Base-by-base conservation (phyloP, 1,140 invertebrate species). In the Caerostris darwini region DNA sequence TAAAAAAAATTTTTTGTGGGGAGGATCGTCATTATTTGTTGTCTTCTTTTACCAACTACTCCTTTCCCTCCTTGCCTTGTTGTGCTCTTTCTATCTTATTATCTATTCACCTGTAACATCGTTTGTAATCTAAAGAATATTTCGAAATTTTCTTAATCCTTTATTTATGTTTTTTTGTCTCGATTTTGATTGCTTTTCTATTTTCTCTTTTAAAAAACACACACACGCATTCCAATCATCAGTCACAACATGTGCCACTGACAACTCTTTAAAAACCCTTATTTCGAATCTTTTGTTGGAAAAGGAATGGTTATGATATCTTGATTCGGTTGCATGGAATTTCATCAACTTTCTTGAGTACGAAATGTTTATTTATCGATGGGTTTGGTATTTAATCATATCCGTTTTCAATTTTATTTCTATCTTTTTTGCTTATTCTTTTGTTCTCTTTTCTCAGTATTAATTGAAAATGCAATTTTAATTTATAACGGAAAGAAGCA, bases 81-180 rank as follows among this genome's bases (percentile, higher is more conserved):
- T 56, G 7, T 12, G 7, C 50, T 17, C 34, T 7, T 92, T 92
- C n/a, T 14, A 64, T 14, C 34, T 19, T 91, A 82, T 92, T 92
- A 82, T 81, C 82, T 92, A 85, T 67, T 85, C 58, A 92, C 90
- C 77, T 92, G 90, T 64, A 92, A 92, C 77, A 57, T 67, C 77
- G 82, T 64, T 91, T 91, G 64, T 77, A 71, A 82, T 91, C 67
- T 58, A 57, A 81, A 19, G 53, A 58, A 71, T 82, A 57, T 57
- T 91, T 91, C 54, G 12, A 82, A 71, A 71, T 59, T 82, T 61
- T 82, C 59, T 59, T 53, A 64, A 59, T 85, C 59, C 57, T 91
- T 91, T 91, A 91, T 91, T 81, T 81, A 58, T 85, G 14, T 19
- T 77, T 91, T 58, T 91, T 90, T 85, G 83, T 56, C 3, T 90